phyloP scores from a whole-genome alignment of 2,797 vertebrate species.

The Nasua narica region DNA sequence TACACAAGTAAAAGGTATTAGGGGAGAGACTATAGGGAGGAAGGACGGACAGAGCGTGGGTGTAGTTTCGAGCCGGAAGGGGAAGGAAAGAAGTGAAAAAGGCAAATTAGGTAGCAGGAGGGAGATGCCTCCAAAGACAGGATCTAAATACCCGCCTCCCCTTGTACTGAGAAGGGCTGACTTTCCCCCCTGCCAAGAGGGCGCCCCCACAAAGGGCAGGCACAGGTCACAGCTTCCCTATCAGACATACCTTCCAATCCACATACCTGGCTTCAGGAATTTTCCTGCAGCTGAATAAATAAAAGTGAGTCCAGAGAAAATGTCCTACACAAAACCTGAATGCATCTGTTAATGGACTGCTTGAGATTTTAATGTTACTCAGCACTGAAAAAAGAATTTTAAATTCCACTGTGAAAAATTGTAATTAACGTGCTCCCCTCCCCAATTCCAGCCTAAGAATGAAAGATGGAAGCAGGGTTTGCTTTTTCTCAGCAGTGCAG shows the following conservation, averaged over 20 bases:
- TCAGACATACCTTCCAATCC: neutral
- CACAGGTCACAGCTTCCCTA: neutral
- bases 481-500: neutral
- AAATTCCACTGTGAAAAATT: neutral
- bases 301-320: neutral
- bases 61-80: neutral
- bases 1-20: neutral
- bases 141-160: too few species aligned
- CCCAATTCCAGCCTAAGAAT: neutral
- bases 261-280: constrained; percentile 27
- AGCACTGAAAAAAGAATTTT: neutral
- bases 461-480: neutral
- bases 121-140: neutral
- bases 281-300: constrained; percentile 44
- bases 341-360: neutral
- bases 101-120: neutral
- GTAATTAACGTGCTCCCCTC: neutral
- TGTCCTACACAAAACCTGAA: constrained; percentile 2
- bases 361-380: neutral
- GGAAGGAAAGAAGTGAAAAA: neutral
- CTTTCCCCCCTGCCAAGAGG: neutral
- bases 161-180: neutral
- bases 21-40: neutral
- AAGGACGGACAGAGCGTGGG: too few species aligned
- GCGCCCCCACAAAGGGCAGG: neutral